phyloP scores from a whole-genome alignment of 2,797 vertebrate species.

The Rhynchonycteris naso region DNA sequence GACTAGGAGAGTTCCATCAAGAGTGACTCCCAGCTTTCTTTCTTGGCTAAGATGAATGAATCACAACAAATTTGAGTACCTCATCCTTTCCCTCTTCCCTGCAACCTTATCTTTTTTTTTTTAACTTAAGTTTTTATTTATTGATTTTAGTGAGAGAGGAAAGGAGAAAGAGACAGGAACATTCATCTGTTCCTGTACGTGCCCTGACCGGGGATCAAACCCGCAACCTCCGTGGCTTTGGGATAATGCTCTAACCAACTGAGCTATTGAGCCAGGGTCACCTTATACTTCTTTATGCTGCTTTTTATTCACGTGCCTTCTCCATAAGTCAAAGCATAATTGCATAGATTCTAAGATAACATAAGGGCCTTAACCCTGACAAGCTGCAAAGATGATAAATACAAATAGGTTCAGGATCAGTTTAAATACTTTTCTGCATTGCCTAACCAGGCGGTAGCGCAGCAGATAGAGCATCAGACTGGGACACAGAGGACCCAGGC shows the following conservation, averaged over 20 bases:
- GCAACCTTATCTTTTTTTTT: neutral
- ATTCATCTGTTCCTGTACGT: too few relatives aligned
- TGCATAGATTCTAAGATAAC: neutral
- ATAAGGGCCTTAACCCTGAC: neutral
- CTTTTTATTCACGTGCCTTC: neutral
- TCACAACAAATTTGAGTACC: neutral
- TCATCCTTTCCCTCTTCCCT: neutral
- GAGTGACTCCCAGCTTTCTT: neutral
- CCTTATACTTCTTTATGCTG: neutral
- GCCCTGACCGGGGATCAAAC: too few relatives aligned
- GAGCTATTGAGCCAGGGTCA: too few relatives aligned
- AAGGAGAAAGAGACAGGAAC: too few relatives aligned
- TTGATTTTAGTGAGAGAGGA: too few relatives aligned
- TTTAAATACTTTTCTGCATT: neutral
- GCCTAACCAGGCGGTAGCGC: too few relatives aligned
- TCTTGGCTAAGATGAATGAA: neutral
- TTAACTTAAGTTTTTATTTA: too few relatives aligned
- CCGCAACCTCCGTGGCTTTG: too few relatives aligned
- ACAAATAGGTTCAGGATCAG: neutral
- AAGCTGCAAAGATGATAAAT: neutral
- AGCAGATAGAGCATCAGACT: too few relatives aligned
- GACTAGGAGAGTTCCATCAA: neutral
- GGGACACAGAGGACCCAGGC: too few relatives aligned
- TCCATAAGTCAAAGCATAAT: neutral
- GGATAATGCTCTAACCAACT: too few relatives aligned